Evolutionary conservation across 2,113 vertebrate genomes (phyloP).

Genomic region (Platysternon megacephalum): DNA sequence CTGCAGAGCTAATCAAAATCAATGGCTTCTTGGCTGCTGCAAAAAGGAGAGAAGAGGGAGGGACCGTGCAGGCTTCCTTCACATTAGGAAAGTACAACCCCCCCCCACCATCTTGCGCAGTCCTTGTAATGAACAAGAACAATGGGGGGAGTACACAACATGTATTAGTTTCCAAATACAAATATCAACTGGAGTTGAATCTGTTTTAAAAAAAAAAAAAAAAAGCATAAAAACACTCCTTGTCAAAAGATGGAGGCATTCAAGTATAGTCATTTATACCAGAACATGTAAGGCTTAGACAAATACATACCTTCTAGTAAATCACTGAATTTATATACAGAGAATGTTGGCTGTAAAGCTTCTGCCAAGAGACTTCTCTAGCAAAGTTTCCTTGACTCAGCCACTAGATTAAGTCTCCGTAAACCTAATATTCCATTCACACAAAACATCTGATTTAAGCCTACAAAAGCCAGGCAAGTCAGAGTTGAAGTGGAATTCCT

Average conservation of each 20-base stretch:
- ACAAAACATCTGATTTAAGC: not conserved
- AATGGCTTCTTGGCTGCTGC: conserved; percentile 62
- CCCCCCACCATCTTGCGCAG: conserved; percentile 40
- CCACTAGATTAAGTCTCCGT: not conserved
- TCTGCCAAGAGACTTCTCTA: conserved; percentile 1
- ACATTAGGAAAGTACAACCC: conserved; percentile 11
- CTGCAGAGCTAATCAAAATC: conserved; percentile 68
- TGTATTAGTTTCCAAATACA: conserved; percentile 64
- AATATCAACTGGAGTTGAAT: conserved; percentile 63
- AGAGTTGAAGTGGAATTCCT: not conserved
- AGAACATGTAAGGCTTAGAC: conserved; percentile 69
- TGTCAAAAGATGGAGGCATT: conserved; percentile 71
- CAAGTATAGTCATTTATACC: conserved; percentile 59
- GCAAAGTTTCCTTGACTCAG: not conserved
- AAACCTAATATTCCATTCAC: not conserved
- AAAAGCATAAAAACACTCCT: conserved; percentile 78
- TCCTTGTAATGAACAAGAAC: conserved; percentile 35
- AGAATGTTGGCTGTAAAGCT: conserved; percentile 53
- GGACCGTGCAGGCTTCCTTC: conserved; percentile 62
- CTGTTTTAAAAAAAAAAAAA: conserved; percentile 67
- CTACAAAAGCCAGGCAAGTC: not conserved
- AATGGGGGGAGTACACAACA: conserved; percentile 41
- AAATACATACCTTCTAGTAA: conserved; percentile 51
- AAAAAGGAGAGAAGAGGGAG: not conserved
- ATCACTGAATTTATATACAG: conserved; percentile 60